These are phyloP conservation scores for Neodiprion virginianus DNA, from an alignment of 1,140 invertebrate genomes.

Conservation along the genomic window DNA sequence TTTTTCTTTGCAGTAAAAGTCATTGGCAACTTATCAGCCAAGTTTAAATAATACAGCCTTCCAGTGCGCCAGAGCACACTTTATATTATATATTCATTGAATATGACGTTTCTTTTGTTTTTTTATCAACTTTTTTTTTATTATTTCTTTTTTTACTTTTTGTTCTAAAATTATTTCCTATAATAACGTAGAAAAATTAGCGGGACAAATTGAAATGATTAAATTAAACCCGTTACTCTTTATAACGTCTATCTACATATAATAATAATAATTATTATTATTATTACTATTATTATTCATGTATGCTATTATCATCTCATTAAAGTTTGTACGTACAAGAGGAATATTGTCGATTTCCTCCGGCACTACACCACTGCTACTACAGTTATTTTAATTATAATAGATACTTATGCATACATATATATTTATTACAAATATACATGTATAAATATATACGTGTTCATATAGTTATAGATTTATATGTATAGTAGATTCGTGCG, in stretches of 20 bases:
- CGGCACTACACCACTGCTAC: constrained; percentile 34
- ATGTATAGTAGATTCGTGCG: constrained; percentile 23
- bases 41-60: constrained; percentile 57
- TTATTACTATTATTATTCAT: constrained; percentile 31
- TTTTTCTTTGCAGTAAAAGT: constrained; percentile 42
- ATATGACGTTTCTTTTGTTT: neutral
- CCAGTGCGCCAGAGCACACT: constrained; percentile 41
- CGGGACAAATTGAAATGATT: constrained; percentile 52
- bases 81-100: neutral
- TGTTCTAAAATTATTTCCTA: constrained; percentile 55
- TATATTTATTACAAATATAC: constrained; percentile 15
- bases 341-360: constrained; percentile 35
- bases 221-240: constrained; percentile 57
- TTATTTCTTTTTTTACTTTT: constrained; percentile 15
- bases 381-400: constrained; percentile 22
- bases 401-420: constrained; percentile 29
- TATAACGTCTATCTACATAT: constrained; percentile 59
- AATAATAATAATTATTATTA: constrained; percentile 40
- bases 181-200: constrained; percentile 60
- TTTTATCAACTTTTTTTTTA: neutral
- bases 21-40: constrained; percentile 44
- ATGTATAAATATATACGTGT: neutral
- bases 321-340: constrained; percentile 41
- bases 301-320: constrained; percentile 43
- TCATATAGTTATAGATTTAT: constrained; percentile 17